Evolutionary conservation across 2,888 invertebrate genomes (phyloP), one percentile per base, ranked within the genome.

Genomic region (Bellardia bayeri): DNA sequence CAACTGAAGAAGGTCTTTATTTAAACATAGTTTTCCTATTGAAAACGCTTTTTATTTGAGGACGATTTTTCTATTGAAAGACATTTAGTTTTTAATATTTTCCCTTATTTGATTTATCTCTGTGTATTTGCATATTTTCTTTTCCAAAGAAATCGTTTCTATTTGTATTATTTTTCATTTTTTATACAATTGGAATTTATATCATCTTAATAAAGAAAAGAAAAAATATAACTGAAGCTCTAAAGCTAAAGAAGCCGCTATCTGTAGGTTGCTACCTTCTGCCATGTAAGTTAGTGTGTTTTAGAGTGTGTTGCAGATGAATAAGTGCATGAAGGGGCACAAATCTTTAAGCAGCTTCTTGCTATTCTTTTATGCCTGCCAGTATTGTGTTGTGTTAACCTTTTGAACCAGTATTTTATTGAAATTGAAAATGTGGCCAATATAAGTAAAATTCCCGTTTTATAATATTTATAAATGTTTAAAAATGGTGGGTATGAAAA

Each of bases 161-260:
- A 64, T n/a, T 40, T 37, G 7, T 37, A 33, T 37, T 64, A 64
- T 40, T 14, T 14, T 3, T 6, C 13, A 33, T 69, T 45, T 74
- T n/a, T 30, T 45, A n/a, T n/a, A 54, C 76, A 78, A 78, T 66
- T 66, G 76, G 76, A 78, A 78, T 78, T 78, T 78, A 54, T 78
- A 66, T 66, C 66, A 66, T 42, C 76, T 56, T 72, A 40, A n/a
- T 4, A 9, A 42, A 16, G 42, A 66, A 42, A 45, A 66, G 2
- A 42, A 64, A 13, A 72, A 76, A 7, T 23, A 58, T 45, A 61
- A 4, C 11, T 16, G 45, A 45, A 75, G 51, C 23, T 49, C 56
- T 56, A 54, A 79, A 69, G 58, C 30, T 49, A 23, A 68, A 45
- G 71, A 71, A 80, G 58, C 69, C 80, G 49, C 61, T 61, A 51